These are phyloP conservation scores for Melitaea athalia DNA, from an alignment of 2,888 invertebrate species.

Conservation along the genomic window DNA sequence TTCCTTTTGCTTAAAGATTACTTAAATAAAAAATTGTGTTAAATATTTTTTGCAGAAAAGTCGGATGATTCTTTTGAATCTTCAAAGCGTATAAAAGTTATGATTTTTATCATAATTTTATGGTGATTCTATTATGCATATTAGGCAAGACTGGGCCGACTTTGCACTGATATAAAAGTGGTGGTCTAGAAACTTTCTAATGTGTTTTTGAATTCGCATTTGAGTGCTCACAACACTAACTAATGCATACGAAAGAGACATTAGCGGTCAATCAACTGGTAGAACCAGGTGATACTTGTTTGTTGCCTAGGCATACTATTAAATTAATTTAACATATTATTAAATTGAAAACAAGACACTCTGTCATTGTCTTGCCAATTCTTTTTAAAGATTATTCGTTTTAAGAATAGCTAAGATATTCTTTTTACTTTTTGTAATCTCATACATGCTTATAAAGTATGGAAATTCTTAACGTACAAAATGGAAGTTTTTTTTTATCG, in stretches of 20 bases:
- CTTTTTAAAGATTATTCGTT: background rate
- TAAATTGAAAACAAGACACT: background rate
- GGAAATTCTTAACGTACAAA: too few relatives aligned
- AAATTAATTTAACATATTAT: background rate
- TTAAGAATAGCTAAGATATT: background rate
- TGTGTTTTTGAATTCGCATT: conserved; percentile 38
- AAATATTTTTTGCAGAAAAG: background rate
- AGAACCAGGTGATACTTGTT: background rate
- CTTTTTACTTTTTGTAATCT: too few relatives aligned
- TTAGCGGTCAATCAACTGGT: conserved; percentile 26
- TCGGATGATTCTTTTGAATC: conserved; percentile 2
- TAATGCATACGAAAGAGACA: conserved; percentile 23
- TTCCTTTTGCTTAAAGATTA: background rate
- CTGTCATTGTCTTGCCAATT: background rate
- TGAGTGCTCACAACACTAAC: conserved; percentile 32
- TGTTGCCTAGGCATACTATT: background rate
- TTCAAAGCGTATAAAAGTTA: conserved; percentile 8
- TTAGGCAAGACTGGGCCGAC: conserved; percentile 14
- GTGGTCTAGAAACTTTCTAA: conserved; percentile 43
- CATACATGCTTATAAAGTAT: too few relatives aligned
- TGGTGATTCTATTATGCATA: conserved; percentile 12
- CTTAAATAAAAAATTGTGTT: background rate
- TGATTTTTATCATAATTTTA: conserved; percentile 4
- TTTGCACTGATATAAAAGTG: conserved; percentile 1
- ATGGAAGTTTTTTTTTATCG: background rate